Conservation (phyloP, 2,113 vertebrate genomes). For the Hippolais icterina region DNA sequence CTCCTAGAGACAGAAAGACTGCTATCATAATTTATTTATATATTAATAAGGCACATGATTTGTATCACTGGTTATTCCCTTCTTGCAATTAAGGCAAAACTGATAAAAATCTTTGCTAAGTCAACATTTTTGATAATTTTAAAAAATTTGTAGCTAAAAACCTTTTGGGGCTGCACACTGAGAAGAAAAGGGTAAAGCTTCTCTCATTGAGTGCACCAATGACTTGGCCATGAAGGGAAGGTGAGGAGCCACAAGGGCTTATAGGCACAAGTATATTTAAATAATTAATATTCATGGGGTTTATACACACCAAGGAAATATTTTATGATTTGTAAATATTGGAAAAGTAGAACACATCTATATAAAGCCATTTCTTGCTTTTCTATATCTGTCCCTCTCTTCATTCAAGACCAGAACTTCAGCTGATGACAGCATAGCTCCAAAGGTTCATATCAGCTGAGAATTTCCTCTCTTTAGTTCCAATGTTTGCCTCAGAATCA, state of each 20-base stretch:
- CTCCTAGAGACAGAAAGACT: slow-evolving; percentile 31
- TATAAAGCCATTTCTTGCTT: background rate
- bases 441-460: background rate
- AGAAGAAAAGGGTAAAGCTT: background rate
- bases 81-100: slow-evolving; percentile 36
- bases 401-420: background rate
- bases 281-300: background rate
- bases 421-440: background rate
- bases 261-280: background rate
- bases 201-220: background rate
- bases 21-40: slow-evolving; percentile 58
- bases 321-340: background rate
- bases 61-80: slow-evolving; percentile 36
- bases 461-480: background rate
- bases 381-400: background rate
- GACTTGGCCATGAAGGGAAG: background rate
- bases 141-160: background rate
- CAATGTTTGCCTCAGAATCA: background rate
- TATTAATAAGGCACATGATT: slow-evolving; percentile 53
- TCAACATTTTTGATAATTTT: slow-evolving; percentile 41
- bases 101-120: slow-evolving; percentile 43
- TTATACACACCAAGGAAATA: background rate
- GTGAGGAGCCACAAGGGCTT: background rate
- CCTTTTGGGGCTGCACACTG: background rate
- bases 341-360: background rate